Base-by-base conservation (phyloP, 2,888 invertebrate species). In the Leptogaster cylindrica region DNA sequence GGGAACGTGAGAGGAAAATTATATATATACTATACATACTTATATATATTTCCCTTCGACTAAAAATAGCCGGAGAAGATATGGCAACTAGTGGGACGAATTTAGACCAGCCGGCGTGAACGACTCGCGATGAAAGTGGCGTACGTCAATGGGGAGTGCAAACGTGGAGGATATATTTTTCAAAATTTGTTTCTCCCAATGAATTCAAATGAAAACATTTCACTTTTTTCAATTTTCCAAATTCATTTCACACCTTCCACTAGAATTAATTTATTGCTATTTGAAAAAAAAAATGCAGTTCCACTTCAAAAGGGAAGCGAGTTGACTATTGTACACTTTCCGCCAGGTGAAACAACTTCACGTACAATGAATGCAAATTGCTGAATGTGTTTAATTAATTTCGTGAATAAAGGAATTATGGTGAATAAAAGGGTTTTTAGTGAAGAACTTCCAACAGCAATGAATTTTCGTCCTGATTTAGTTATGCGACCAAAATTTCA, bases 91-190 rank as follows among this genome's bases (percentile, higher is more conserved):
- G 12, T 28, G 28, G 12, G 12, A 41, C 44, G 28, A 61, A 61
- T 36, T 27, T 61, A 61, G 44, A 44, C 31, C 27, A 14, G 61
- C 18, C 81, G 95, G 95, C 92, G 95, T 67, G 93, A 94, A 77
- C 89, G 92, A 80, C 93, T 95, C 12, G 89, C 88, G 86, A 44
- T 44, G 44, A 61, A 61, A 61, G 61, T 36, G 27, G 44, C 20
- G 25, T 31, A 44, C 12, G 44, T 23, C 28, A 36, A 18, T 25
- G 46, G 46, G 46, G 46, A 46, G 46, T 46, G 23, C 20, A 46
- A 12, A 46, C n/a, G 46, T n/a, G 36, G 46, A n/a, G 46, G 46
- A 10, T n/a, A n/a, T n/a, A n/a, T n/a, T n/a, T n/a, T n/a, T n/a
- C n/a, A n/a, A n/a, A n/a, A n/a, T n/a, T n/a, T n/a, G n/a, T n/a